Evolutionary conservation across 2,113 vertebrate species (phyloP).

Genomic region (Dendropsophus ebraccatus): DNA sequence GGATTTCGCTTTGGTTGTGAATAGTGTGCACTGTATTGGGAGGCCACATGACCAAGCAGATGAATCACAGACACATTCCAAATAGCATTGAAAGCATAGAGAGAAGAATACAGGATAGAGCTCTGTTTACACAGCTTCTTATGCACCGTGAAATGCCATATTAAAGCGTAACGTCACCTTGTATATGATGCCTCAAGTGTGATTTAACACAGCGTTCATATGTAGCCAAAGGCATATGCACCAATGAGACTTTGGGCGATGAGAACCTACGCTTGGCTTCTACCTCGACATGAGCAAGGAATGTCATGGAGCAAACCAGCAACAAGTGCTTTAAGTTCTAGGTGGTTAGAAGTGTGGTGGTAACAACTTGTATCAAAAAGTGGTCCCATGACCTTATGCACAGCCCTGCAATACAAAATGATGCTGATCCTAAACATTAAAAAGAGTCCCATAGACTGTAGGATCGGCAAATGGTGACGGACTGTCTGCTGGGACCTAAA

Average conservation of each 20-base stretch:
- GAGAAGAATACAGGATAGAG: not conserved
- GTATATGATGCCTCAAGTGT: no score
- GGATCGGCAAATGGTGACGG: no score
- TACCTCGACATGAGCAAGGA: no score
- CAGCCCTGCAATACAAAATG: not conserved
- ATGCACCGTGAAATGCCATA: not conserved
- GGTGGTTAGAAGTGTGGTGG: not conserved
- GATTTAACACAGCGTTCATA: no score
- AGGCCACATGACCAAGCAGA: not conserved
- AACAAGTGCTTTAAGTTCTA: not conserved
- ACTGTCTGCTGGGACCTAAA: no score
- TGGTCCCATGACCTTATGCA: not conserved
- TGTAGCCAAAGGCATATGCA: no score
- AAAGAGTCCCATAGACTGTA: no score
- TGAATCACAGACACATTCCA: not conserved
- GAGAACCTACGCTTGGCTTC: no score
- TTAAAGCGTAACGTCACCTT: not conserved
- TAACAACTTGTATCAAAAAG: not conserved
- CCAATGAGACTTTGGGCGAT: no score
- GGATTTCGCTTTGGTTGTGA: not conserved
- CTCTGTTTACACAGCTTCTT: not conserved
- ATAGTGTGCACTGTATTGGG: no score
- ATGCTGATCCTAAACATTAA: no score
- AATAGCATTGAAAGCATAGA: not conserved
- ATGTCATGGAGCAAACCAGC: no score